These are phyloP conservation scores for Cosmorhoe ocellata DNA, from an alignment of 2,888 invertebrate species.

Conservation along the genomic window DNA sequence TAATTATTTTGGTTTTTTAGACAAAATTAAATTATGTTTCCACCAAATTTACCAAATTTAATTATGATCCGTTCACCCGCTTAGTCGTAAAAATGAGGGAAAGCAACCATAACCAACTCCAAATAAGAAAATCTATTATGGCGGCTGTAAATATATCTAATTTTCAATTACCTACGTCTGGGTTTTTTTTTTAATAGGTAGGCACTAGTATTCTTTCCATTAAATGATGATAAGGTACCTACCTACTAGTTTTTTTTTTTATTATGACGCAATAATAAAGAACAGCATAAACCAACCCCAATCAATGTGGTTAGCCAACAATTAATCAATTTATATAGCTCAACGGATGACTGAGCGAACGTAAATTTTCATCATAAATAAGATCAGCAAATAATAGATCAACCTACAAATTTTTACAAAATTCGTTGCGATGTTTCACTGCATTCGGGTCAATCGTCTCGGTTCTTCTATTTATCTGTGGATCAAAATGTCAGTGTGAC, in stretches of 20 bases:
- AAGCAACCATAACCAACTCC: too few relatives aligned
- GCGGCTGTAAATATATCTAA: too few relatives aligned
- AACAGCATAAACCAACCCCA: neutral
- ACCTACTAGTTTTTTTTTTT: neutral
- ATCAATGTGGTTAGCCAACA: conserved; percentile 5
- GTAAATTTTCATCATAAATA: conserved; percentile 33
- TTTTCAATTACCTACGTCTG: too few relatives aligned
- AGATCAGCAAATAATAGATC: conserved; percentile 20
- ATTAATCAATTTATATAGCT: conserved; percentile 30
- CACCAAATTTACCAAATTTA: too few relatives aligned
- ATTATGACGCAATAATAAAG: neutral
- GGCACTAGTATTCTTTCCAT: too few relatives aligned
- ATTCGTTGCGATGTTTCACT: conserved; percentile 25
- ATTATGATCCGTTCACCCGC: too few relatives aligned
- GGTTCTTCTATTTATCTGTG: conserved; percentile 24
- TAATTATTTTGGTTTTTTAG: too few relatives aligned
- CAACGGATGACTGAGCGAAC: conserved; percentile 36
- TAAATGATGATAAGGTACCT: too few relatives aligned
- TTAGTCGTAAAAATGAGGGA: too few relatives aligned
- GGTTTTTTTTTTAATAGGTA: too few relatives aligned
- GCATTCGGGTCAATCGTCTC: conserved; percentile 34
- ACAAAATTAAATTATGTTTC: too few relatives aligned
- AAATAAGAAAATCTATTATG: too few relatives aligned
- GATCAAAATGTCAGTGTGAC: conserved; percentile 30
- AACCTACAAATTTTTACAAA: conserved; percentile 22